Percentiles rank a stretch among this genome's conserved stretches.
Conservation (phyloP, 2,113 vertebrate species). For the Ceyx melanurus region DNA sequence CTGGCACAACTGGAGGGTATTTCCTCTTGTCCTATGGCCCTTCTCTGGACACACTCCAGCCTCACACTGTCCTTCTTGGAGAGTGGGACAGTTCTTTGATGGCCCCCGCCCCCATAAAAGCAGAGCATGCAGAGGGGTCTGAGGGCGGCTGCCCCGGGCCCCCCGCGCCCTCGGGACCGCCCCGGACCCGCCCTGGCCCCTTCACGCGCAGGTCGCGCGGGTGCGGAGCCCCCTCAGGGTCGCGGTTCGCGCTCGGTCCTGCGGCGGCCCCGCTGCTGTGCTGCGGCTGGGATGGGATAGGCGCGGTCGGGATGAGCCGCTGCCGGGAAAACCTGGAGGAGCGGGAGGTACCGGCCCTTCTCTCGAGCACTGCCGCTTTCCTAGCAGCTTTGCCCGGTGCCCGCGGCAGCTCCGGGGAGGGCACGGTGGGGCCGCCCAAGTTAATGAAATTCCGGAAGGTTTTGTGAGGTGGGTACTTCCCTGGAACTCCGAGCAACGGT, state of each 20-base stretch:
- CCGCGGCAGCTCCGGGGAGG: not conserved
- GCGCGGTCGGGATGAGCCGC: not conserved
- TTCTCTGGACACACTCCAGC: not conserved
- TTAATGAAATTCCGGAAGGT: not conserved
- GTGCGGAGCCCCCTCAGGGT: no score
- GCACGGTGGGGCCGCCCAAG: not conserved
- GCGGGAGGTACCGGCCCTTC: not conserved
- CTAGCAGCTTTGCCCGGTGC: no score
- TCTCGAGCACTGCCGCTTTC: not conserved
- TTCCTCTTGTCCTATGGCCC: not conserved
- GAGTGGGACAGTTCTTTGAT: no score
- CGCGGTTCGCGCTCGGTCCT: no score
- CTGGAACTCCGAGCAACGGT: not conserved
- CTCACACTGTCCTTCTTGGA: no score
- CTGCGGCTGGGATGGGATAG: not conserved
- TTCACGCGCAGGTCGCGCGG: no score
- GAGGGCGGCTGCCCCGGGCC: no score
- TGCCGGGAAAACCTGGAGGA: not conserved
- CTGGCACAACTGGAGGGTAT: no score
- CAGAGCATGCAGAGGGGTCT: not conserved
- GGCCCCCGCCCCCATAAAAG: not conserved
- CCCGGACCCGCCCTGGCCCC: no score
- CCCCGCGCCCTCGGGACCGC: no score
- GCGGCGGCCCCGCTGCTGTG: not conserved
- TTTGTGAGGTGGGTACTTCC: not conserved